Conservation (phyloP, 2,797 vertebrate species). For the Buphagus erythrorhynchus region DNA sequence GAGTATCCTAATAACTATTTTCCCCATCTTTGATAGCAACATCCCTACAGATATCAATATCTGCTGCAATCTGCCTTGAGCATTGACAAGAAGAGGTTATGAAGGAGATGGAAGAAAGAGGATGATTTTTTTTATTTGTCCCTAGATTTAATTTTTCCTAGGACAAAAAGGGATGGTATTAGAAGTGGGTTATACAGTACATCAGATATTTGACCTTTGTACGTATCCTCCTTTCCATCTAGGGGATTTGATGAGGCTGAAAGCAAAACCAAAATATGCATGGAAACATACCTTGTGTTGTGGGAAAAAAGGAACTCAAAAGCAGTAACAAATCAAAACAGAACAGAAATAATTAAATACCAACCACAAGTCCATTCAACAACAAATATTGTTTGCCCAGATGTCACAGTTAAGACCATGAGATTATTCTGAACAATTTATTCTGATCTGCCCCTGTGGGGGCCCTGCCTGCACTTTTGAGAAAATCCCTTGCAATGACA, state of each 20-base stretch:
- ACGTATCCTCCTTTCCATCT: neutral
- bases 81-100: neutral
- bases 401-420: neutral
- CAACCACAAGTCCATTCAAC: neutral
- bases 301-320: neutral
- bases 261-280: neutral
- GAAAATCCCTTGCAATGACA: constrained; percentile 11
- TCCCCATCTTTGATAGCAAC: neutral
- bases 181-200: neutral
- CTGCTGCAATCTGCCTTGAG: neutral
- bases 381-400: neutral
- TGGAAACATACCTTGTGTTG: neutral
- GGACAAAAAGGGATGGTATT: neutral
- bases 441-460: neutral
- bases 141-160: neutral
- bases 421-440: neutral
- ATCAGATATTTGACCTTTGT: neutral
- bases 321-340: neutral
- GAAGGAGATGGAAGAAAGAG: neutral
- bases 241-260: neutral
- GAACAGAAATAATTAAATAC: neutral
- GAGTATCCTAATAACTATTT: neutral
- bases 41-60: neutral
- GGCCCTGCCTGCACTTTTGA: neutral
- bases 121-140: neutral